phyloP scores from a whole-genome alignment of 2,113 vertebrate species.

The Myanophis thanlyinensis region DNA sequence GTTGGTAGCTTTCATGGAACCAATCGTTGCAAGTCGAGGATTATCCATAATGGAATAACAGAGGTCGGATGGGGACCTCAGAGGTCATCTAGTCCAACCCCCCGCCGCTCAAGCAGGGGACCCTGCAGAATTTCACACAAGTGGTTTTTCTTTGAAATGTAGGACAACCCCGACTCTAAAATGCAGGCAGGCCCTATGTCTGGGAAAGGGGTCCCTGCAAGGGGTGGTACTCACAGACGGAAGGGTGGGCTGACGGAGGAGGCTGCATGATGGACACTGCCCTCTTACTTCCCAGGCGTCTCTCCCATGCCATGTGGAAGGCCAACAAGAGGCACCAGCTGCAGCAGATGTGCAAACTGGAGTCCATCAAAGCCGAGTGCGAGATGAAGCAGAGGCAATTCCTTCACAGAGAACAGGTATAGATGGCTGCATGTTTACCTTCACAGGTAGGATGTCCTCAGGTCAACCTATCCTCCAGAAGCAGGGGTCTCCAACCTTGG shows the following conservation, averaged over 20 bases:
- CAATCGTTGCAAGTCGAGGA: too few relatives aligned
- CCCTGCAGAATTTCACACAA: too few relatives aligned
- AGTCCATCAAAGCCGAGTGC: conserved; percentile 29
- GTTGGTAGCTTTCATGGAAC: too few relatives aligned
- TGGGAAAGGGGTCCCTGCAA: background rate
- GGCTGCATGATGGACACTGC: fast-evolving
- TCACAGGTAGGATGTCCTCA: background rate
- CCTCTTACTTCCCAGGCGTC: conserved; percentile 38
- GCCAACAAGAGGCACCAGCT: conserved; percentile 39
- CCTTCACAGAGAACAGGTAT: conserved; percentile 19
- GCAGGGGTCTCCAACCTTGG: too few relatives aligned
- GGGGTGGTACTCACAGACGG: too few relatives aligned
- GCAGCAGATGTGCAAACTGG: conserved; percentile 32
- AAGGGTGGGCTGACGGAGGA: too few relatives aligned
- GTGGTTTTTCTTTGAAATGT: background rate
- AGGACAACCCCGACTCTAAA: background rate
- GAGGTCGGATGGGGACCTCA: too few relatives aligned
- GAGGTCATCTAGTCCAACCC: too few relatives aligned
- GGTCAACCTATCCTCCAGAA: too few relatives aligned
- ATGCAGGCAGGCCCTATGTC: too few relatives aligned
- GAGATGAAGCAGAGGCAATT: background rate
- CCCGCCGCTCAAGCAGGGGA: too few relatives aligned
- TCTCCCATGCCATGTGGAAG: conserved; percentile 61
- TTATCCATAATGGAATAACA: too few relatives aligned
- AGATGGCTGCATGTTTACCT: fast-evolving